These are phyloP conservation scores for Taurulus bubalis DNA, from an alignment of 2,113 vertebrate species.

Conservation along the genomic window DNA sequence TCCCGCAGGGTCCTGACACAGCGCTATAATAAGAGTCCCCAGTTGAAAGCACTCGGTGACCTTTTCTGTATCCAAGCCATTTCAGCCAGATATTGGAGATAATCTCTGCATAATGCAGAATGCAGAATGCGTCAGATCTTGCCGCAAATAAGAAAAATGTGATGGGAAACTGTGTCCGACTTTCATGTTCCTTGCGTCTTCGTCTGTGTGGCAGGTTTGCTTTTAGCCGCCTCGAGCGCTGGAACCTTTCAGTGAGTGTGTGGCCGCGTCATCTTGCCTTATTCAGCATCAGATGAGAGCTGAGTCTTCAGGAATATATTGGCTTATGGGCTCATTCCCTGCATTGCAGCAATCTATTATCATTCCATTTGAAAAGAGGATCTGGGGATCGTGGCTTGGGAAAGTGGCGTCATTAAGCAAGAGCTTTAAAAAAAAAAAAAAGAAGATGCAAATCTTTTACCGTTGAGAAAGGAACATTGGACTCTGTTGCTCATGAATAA, in stretches of 20 bases:
- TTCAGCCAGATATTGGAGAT: constrained; percentile 25
- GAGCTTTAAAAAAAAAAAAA: background rate
- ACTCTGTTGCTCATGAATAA: constrained; percentile 12
- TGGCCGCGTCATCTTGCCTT: constrained; percentile 19
- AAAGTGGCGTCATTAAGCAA: background rate
- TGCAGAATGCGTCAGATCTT: background rate
- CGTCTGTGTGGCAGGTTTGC: background rate
- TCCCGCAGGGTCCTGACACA: constrained; percentile 43
- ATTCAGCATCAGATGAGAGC: constrained; percentile 31
- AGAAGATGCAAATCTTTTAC: constrained; percentile 6
- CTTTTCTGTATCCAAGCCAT: constrained; percentile 31
- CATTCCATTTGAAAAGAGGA: background rate
- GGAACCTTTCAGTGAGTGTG: constrained; percentile 15
- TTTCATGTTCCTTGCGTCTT: background rate
- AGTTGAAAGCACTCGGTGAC: constrained; percentile 29
- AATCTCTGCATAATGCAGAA: constrained; percentile 14
- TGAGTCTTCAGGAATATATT: constrained; percentile 20
- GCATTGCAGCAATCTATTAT: constrained; percentile 16
- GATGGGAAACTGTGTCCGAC: background rate
- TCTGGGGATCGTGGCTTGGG: background rate
- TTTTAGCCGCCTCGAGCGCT: constrained; percentile 7
- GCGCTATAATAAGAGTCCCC: constrained; percentile 50
- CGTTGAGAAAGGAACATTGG: background rate
- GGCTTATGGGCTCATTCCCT: constrained; percentile 6
- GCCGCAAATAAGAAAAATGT: background rate